Percentiles rank a stretch among this genome's conserved stretches.
These are phyloP conservation scores for Cisticola juncidis DNA, from an alignment of 2,113 vertebrate species.

Conservation along the genomic window DNA sequence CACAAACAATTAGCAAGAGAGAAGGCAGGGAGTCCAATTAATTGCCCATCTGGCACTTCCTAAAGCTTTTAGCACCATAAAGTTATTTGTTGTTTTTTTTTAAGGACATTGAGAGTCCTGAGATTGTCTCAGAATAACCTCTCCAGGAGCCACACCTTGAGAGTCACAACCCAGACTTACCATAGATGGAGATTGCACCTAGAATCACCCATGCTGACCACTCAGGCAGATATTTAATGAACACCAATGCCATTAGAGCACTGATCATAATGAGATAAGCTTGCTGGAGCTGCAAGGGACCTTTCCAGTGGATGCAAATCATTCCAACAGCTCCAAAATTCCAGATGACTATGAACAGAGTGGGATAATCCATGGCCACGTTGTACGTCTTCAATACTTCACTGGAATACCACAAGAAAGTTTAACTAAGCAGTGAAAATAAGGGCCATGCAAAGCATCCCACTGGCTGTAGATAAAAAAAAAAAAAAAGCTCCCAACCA, in stretches of 20 bases:
- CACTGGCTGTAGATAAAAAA: not conserved
- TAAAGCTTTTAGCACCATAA: not conserved
- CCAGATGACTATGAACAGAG: constrained; percentile 89
- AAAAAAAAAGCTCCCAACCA: not conserved
- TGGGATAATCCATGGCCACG: constrained; percentile 93
- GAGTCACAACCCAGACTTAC: constrained; percentile 65
- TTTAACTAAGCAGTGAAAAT: not conserved
- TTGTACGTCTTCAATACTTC: constrained; percentile 97
- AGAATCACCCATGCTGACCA: constrained; percentile 99
- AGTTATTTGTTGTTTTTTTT: not conserved
- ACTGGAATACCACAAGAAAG: constrained; percentile 63
- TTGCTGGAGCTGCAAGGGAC: constrained; percentile 92
- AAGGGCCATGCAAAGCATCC: not conserved
- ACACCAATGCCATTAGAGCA: constrained; percentile 97
- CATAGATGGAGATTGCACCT: constrained; percentile 94
- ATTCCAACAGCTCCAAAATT: constrained; percentile 97
- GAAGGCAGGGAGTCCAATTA: not conserved
- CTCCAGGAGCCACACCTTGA: not conserved
- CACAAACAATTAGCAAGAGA: not conserved
- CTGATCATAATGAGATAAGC: constrained; percentile 97
- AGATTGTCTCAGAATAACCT: not conserved
- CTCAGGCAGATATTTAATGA: constrained; percentile 96
- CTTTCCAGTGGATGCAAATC: constrained; percentile 98
- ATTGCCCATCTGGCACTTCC: not conserved
- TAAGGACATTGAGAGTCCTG: not conserved